Evolutionary conservation across 2,888 invertebrate genomes (phyloP).

Genomic region (Spisula solida): DNA sequence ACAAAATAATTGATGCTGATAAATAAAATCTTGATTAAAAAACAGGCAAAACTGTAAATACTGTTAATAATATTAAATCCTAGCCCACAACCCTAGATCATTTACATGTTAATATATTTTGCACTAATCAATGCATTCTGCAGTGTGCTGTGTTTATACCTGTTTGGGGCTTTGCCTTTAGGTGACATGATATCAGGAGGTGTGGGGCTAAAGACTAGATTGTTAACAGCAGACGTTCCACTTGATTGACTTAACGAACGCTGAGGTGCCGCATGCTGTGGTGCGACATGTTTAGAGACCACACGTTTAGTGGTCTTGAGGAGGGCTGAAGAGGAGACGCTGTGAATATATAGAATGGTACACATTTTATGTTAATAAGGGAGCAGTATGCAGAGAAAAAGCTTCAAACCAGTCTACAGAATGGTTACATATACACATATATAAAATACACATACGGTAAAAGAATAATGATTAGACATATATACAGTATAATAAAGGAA

Average conservation of each 20-base stretch:
- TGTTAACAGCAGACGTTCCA: constrained; percentile 70
- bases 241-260: constrained; percentile 74
- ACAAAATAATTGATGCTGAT: background rate
- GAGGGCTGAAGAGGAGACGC: constrained; percentile 62
- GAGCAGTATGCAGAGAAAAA: background rate
- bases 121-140: background rate
- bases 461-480: background rate
- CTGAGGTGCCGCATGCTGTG: constrained; percentile 51
- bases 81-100: constrained; percentile 20
- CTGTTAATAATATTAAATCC: background rate
- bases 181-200: constrained; percentile 63
- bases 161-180: constrained; percentile 64
- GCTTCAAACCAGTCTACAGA: background rate
- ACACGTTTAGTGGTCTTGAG: constrained; percentile 63
- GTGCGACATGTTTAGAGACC: constrained; percentile 44
- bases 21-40: background rate
- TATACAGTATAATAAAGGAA: no score
- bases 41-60: background rate
- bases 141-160: constrained; percentile 46
- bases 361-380: background rate
- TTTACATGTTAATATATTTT: background rate
- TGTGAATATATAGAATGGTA: constrained; percentile 52
- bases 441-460: background rate
- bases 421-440: constrained; percentile 9
- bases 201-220: constrained; percentile 68